phyloP scores from a whole-genome alignment of 1,140 invertebrate genomes.

The Drosophila micromelanica region DNA sequence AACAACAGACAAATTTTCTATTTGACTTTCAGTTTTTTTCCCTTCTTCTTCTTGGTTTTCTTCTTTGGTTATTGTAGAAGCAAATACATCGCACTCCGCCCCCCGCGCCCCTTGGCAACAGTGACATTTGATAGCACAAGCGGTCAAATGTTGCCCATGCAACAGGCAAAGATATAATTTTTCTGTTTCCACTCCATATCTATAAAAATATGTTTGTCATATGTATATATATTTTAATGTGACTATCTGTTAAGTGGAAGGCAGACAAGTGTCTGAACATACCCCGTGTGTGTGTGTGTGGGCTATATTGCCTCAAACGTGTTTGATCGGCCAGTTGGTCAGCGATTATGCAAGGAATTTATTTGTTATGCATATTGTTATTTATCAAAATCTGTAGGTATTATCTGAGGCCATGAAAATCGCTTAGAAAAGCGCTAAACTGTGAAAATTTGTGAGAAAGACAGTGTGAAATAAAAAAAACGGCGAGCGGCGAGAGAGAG shows the following conservation, averaged over 20 bases:
- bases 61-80: constrained; percentile 31
- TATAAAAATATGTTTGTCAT: background rate
- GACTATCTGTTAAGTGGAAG: constrained; percentile 30
- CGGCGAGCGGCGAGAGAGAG: too few relatives aligned
- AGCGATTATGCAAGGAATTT: constrained; percentile 10
- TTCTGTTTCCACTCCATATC: constrained; percentile 12
- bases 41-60: background rate
- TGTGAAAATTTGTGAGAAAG: background rate
- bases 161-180: constrained; percentile 34
- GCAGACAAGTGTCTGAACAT: constrained; percentile 32
- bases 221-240: background rate
- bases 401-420: constrained; percentile 8
- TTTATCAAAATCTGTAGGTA: background rate
- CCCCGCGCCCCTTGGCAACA: background rate
- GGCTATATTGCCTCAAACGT: constrained; percentile 10
- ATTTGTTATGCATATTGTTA: constrained; percentile 2
- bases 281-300: constrained; percentile 8
- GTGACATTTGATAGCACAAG: constrained; percentile 74
- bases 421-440: background rate
- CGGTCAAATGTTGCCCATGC: constrained; percentile 52
- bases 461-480: too few relatives aligned
- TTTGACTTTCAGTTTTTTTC: constrained; percentile 45
- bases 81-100: constrained; percentile 33
- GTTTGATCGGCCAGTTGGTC: constrained; percentile 10
- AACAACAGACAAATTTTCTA: constrained; percentile 61